Conservation (phyloP, 1,140 invertebrate species). For the Lepidostoma basale region DNA sequence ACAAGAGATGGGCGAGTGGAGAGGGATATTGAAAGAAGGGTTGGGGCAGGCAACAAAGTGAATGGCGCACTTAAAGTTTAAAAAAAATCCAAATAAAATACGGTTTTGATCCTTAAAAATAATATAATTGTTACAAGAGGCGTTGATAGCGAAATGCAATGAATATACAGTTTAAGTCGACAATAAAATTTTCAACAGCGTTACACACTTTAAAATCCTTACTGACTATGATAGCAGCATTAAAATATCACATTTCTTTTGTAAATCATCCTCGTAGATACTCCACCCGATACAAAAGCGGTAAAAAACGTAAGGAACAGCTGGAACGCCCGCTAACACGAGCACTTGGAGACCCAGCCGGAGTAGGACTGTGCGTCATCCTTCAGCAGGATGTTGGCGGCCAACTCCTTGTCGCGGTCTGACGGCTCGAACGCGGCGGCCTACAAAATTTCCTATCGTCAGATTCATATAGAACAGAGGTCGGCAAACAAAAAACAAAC, state of each 20-base stretch:
- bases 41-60: too few species aligned
- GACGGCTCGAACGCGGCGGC: conserved; percentile 43
- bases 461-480: too few species aligned
- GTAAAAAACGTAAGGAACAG: conserved; percentile 39
- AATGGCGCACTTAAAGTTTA: background rate
- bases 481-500: too few species aligned
- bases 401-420: conserved; percentile 40
- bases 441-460: conserved; percentile 37
- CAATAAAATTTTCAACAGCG: conserved; percentile 42
- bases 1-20: too few species aligned
- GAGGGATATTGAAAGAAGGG: too few species aligned
- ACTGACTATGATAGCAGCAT: conserved; percentile 41
- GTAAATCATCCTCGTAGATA: conserved; percentile 33
- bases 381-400: conserved; percentile 17
- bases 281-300: conserved; percentile 37
- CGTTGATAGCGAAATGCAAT: conserved; percentile 43
- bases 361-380: background rate
- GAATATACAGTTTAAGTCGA: conserved; percentile 31
- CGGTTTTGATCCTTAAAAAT: conserved; percentile 41
- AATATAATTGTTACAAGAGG: conserved; percentile 42
- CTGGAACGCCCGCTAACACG: conserved; percentile 30
- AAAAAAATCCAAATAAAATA: conserved; percentile 27
- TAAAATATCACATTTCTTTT: conserved; percentile 45
- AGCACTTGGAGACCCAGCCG: conserved; percentile 24
- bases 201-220: conserved; percentile 43